Base-by-base conservation (phyloP, 1,140 invertebrate species). In the Drosophila neocordata region DNA sequence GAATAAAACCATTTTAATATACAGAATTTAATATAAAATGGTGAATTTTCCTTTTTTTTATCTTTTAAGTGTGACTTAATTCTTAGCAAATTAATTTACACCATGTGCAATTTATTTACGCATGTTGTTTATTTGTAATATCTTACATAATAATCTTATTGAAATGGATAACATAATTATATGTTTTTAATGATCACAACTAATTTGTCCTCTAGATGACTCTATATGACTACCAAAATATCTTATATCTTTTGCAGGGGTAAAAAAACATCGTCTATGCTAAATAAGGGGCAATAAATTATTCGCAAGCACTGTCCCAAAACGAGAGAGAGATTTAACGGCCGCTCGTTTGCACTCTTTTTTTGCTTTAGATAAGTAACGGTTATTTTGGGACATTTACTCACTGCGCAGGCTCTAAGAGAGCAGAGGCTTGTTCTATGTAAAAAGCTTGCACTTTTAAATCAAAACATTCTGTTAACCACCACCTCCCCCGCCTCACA, bases 391-490 rank as follows among this genome's bases (percentile, higher is more conserved):
- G 81, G 57, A 85, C 76, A 65, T 1, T 4, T 11, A 18, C 8
- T 0, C 1, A n/a, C 0, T 24, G 73, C 81, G 81, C 81, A 80
- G 13, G 0, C 76, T 66, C 77, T 9, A 2, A 48, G 70, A 73
- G 64, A 53, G 15, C 34, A 15, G 0, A 0, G 6, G 18, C 9
- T 6, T 13, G 55, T 52, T 34, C 41, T 48, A 15, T n/a, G 8
- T 15, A 77, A 68, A 68, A 27, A 37, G 31, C 51, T 62, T 24
- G 18, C 64, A 52, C 65, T 77, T 81, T 75, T 60, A 67, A 87
- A 87, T 85, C 74, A 87, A 87, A 85, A 87, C 74, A 87, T 87
- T 65, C 60, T 61, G 44, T 31, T 5, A 31, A 4, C 6, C 9
- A 9, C 4, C 1, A 0, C 31, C 48, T 7, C 1, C 0, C 31